Evolutionary conservation across 2,888 invertebrate species (phyloP).

Genomic region (Catocala sponsa): DNA sequence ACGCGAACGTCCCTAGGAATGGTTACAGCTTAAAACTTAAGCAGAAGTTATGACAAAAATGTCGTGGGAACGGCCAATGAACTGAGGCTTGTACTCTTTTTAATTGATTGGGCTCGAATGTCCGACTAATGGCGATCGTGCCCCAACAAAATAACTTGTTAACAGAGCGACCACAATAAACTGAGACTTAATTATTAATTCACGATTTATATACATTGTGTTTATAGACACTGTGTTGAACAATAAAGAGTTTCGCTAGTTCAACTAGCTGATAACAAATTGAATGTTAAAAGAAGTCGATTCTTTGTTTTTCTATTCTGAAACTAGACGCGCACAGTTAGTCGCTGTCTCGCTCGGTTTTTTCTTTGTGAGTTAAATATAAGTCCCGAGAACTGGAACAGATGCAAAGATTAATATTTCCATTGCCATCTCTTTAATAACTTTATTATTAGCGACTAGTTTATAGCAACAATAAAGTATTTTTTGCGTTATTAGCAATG

Average conservation of each 20-base stretch:
- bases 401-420: slow-evolving; percentile 9
- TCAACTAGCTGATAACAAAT: slow-evolving; percentile 38
- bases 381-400: slow-evolving; percentile 15
- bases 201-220: slow-evolving; percentile 57
- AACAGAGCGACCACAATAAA: slow-evolving; percentile 55
- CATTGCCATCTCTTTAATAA: slow-evolving; percentile 6
- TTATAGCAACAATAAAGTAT: slow-evolving; percentile 3
- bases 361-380: slow-evolving; percentile 35
- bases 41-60: slow-evolving; percentile 84
- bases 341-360: slow-evolving; percentile 26
- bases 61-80: slow-evolving; percentile 77
- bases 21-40: slow-evolving; percentile 63
- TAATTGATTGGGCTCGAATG: slow-evolving; percentile 66
- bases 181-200: slow-evolving; percentile 63
- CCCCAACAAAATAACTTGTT: slow-evolving; percentile 67
- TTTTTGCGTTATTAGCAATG: slow-evolving; percentile 7
- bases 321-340: slow-evolving; percentile 39
- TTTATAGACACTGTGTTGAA: slow-evolving; percentile 40
- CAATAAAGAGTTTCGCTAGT: slow-evolving; percentile 44
- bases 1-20: slow-evolving; percentile 63
- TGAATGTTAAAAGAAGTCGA: slow-evolving; percentile 26
- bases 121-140: slow-evolving; percentile 68
- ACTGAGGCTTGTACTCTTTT: slow-evolving; percentile 63
- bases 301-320: slow-evolving; percentile 42
- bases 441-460: slow-evolving; percentile 5